Base-by-base conservation (phyloP, 2,888 invertebrate genomes). In the Scaptomyza parva region DNA sequence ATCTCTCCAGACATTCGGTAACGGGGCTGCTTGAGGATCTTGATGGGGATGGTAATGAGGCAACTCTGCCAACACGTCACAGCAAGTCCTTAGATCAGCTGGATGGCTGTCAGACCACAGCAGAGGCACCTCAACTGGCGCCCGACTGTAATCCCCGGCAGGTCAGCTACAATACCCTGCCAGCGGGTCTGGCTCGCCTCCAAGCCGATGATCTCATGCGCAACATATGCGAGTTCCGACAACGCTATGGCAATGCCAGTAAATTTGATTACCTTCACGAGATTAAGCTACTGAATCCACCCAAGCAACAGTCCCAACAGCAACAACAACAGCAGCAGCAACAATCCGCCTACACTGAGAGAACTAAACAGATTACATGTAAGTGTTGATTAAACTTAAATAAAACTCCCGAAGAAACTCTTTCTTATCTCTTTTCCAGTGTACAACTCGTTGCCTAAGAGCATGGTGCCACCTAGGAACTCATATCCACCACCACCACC, bases 31-130 rank as follows among this genome's bases (percentile, higher is more conserved):
- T 94, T 63, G 90, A 90, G 59, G 89, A 85, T 58, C 85, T 81
- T 5, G 87, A 85, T 5, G 77, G 78, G 17, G 93, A 93, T 30
- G 92, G 93, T 9, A 93, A 92, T 14, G 62, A 78, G 3, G 18
- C 74, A 41, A 93, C 93, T 0, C 88, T 95, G 43, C 95, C 95
- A 1, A 94, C 95, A 0, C 93, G 96, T 58, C 96, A 97, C 87
- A 96, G 96, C 90, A 96, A 96, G 89, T 96, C 96, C 1, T 91
- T 97, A 71, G 97, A 97, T 90, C 96, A 96, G 79, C 91, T 96
- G 45, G 94, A 95, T 39, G 91, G 90, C 9, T 80, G 88, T 2
- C 72, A 80, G 22, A 47, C 30, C 3, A n/a, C 44, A 9, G 17
- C 45, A 1, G 61, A 59, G 43, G 37, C 44, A 8, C 47, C 54